These are phyloP conservation scores for Marmota flaviventris DNA, from an alignment of 2,113 vertebrate species.

Conservation along the genomic window DNA sequence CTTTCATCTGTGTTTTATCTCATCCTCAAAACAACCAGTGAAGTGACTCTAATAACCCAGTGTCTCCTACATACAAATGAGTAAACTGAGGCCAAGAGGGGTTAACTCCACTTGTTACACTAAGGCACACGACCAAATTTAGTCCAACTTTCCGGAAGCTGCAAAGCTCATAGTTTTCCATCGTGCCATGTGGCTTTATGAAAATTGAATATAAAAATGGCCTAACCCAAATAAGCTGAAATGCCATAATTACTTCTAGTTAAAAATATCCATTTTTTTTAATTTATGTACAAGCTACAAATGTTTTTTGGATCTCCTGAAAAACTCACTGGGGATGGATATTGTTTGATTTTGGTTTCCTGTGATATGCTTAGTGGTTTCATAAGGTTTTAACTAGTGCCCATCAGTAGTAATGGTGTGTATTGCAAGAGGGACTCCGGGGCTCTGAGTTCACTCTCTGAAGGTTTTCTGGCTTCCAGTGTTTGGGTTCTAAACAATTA, in stretches of 20 bases:
- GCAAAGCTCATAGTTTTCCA: conserved; percentile 1
- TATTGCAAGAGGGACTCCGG: conserved; percentile 72
- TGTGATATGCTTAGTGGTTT: conserved; percentile 48
- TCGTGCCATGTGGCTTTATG: neutral
- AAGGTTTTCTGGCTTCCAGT: conserved; percentile 75
- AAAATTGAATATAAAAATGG: conserved; percentile 59
- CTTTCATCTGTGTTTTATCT: neutral
- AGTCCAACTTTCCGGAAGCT: neutral
- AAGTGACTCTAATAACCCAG: neutral
- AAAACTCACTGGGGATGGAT: conserved; percentile 78
- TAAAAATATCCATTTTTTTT: conserved; percentile 75
- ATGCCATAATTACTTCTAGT: conserved; percentile 61
- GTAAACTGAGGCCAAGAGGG: conserved; percentile 23
- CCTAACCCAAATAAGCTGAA: conserved; percentile 82
- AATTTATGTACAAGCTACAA: conserved; percentile 80
- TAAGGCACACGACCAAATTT: neutral
- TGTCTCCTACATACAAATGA: neutral
- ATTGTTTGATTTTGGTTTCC: conserved; percentile 79
- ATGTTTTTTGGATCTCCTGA: conserved; percentile 77
- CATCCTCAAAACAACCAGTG: neutral
- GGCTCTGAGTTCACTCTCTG: conserved; percentile 70
- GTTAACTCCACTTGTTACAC: neutral
- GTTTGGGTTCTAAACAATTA: conserved; percentile 82
- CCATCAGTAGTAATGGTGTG: conserved; percentile 76
- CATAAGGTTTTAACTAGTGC: conserved; percentile 80